A percentile compares a stretch with the other conserved stretches of the same genome.
Conservation (phyloP, 2,888 invertebrate species). For the Tinea pellionella region DNA sequence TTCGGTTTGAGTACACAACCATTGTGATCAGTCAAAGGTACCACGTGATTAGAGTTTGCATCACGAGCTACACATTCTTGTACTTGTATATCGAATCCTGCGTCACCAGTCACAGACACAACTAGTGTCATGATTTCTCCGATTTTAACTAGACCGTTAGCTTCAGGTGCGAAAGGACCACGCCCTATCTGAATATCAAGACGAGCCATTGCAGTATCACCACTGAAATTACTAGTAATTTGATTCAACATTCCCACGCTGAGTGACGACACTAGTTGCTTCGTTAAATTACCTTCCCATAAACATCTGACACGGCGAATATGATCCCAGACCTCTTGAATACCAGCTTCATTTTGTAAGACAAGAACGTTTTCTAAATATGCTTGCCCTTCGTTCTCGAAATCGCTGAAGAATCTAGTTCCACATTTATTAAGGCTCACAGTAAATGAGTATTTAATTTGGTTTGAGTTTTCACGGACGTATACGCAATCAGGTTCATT, state of each 20-base stretch:
- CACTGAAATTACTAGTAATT: slow-evolving; percentile 84
- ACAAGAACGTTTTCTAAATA: slow-evolving; percentile 84
- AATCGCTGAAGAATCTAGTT: slow-evolving; percentile 82
- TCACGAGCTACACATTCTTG: slow-evolving; percentile 82
- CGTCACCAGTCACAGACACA: slow-evolving; percentile 81
- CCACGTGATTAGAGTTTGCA: slow-evolving; percentile 72
- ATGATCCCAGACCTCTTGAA: slow-evolving; percentile 83
- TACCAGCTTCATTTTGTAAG: slow-evolving; percentile 81
- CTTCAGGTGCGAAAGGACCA: slow-evolving; percentile 81
- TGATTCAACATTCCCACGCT: slow-evolving; percentile 84
- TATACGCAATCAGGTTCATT: slow-evolving; percentile 78
- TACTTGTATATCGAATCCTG: slow-evolving; percentile 82
- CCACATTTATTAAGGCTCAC: slow-evolving; percentile 81
- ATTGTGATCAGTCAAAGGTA: slow-evolving; percentile 77
- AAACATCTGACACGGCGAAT: slow-evolving; percentile 81
- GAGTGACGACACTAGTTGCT: slow-evolving; percentile 78
- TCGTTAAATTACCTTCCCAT: slow-evolving; percentile 85
- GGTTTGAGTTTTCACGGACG: slow-evolving; percentile 77
- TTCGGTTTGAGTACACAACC: slow-evolving; percentile 85
- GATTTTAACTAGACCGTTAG: slow-evolving; percentile 82
- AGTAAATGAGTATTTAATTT: slow-evolving; percentile 78
- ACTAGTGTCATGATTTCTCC: slow-evolving; percentile 86
- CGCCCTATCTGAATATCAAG: slow-evolving; percentile 81
- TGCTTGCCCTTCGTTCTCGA: slow-evolving; percentile 80
- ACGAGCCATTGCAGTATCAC: slow-evolving; percentile 84